These are phyloP conservation scores for Mellilla xanthometata DNA, from an alignment of 2,888 invertebrate species.

Conservation along the genomic window DNA sequence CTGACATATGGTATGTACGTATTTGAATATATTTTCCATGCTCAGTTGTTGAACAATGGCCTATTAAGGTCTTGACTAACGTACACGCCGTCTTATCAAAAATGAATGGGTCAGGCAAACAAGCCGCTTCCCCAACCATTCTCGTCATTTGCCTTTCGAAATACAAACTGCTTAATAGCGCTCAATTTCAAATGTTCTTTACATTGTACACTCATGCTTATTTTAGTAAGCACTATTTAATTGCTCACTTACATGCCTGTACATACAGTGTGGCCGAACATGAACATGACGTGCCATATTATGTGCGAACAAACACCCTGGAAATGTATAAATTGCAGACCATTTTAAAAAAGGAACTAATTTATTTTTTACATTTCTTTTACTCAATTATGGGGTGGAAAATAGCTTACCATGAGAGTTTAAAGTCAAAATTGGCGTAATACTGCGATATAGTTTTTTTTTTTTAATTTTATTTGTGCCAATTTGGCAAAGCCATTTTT, in stretches of 20 bases:
- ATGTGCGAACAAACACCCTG: no score
- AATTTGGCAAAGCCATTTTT: no score
- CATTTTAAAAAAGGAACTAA: no score
- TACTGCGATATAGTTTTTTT: no score
- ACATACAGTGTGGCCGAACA: background rate
- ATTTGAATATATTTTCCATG: conserved; percentile 28
- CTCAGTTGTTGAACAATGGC: conserved; percentile 34
- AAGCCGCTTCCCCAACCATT: conserved; percentile 33
- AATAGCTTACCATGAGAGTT: no score
- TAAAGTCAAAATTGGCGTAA: no score
- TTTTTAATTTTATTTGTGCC: no score
- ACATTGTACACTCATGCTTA: conserved; percentile 30
- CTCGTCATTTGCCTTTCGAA: conserved; percentile 41
- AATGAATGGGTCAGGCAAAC: conserved; percentile 45
- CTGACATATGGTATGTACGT: conserved; percentile 11
- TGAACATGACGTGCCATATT: background rate
- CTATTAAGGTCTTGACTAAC: conserved; percentile 35
- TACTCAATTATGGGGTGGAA: no score
- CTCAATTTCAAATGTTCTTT: conserved; percentile 38
- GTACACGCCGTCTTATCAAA: conserved; percentile 42
- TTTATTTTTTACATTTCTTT: no score
- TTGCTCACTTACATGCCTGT: conserved; percentile 14
- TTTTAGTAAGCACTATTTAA: conserved; percentile 36
- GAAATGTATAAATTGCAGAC: no score
- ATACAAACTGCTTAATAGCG: conserved; percentile 40